Percentiles rank a stretch among this genome's conserved stretches.
These are phyloP conservation scores for Chaetops frenatus DNA, from an alignment of 2,113 vertebrate species.

Conservation along the genomic window DNA sequence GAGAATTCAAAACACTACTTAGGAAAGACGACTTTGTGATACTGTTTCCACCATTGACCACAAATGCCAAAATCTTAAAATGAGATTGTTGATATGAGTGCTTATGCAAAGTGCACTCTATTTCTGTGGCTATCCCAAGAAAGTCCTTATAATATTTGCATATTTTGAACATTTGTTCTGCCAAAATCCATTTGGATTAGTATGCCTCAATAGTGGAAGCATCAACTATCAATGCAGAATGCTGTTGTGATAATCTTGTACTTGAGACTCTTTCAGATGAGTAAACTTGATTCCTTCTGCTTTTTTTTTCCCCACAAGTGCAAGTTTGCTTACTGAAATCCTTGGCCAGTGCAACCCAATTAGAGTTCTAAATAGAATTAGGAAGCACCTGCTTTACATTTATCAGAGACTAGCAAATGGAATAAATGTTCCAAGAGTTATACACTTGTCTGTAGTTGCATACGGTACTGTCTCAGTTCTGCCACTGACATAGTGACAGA, in stretches of 20 bases:
- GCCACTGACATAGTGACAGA: not conserved
- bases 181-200: not conserved
- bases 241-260: not conserved
- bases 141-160: not conserved
- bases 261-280: not conserved
- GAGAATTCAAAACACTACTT: not conserved
- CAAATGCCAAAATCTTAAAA: not conserved
- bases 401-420: not conserved
- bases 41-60: not conserved
- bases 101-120: not conserved
- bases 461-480: not conserved
- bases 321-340: not conserved
- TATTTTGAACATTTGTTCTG: not conserved
- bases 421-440: not conserved
- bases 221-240: not conserved
- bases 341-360: not conserved
- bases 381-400: not conserved
- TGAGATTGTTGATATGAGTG: not conserved
- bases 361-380: not conserved
- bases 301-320: not conserved
- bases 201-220: not conserved
- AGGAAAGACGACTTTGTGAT: not conserved
- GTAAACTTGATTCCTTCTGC: not conserved
- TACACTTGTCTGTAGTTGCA: not conserved
- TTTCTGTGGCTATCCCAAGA: not conserved